Evolutionary conservation across 2,888 invertebrate species (phyloP).

Genomic region (Ennomos fuscantarius): DNA sequence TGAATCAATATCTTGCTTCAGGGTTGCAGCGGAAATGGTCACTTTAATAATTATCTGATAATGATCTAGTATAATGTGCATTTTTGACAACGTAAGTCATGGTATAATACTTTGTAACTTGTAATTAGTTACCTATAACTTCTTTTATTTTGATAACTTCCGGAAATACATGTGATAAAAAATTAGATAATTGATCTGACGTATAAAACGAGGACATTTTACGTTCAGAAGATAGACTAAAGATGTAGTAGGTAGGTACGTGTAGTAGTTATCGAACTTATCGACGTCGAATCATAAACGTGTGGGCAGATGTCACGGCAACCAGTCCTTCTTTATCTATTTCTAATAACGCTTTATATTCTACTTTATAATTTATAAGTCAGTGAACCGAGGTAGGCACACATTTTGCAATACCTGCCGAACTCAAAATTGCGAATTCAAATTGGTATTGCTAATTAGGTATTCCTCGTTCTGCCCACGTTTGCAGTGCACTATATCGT

Average conservation of each 20-base stretch:
- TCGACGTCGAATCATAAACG: constrained; percentile 4
- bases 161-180: constrained; percentile 4
- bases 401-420: constrained; percentile 15
- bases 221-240: too few species aligned
- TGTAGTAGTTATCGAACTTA: too few species aligned
- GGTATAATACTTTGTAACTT: constrained; percentile 1
- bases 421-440: constrained; percentile 21
- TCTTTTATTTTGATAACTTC: constrained; percentile 4
- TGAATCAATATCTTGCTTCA: constrained; percentile 41
- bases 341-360: constrained; percentile 4
- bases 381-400: background rate
- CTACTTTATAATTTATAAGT: constrained; percentile 12
- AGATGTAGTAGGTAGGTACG: too few species aligned
- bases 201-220: too few species aligned
- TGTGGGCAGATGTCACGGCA: constrained; percentile 25
- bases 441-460: constrained; percentile 34
- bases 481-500: constrained; percentile 36
- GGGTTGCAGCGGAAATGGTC: constrained; percentile 27
- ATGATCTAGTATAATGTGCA: constrained; percentile 12
- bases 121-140: too few species aligned
- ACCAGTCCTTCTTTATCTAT: constrained; percentile 15
- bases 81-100: constrained; percentile 11
- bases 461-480: constrained; percentile 52
- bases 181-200: too few species aligned
- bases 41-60: constrained; percentile 21